These are phyloP conservation scores for Tachina grossa DNA, from an alignment of 2,888 invertebrate genomes.

Conservation along the genomic window DNA sequence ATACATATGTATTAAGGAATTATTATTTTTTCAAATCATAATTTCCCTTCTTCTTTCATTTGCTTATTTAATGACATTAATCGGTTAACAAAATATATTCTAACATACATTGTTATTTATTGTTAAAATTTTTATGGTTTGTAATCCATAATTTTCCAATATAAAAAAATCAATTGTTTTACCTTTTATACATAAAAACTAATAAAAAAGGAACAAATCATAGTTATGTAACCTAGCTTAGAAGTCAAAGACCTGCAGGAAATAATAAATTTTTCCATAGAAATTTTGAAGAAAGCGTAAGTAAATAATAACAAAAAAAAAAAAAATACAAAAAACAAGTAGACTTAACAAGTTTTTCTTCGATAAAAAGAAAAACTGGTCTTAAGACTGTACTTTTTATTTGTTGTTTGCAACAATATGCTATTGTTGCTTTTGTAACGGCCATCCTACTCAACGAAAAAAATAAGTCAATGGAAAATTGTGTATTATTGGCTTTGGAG, in stretches of 20 bases:
- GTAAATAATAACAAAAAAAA: too few relatives aligned
- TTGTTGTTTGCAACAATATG: neutral
- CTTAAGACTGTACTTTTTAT: constrained; percentile 64
- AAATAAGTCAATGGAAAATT: constrained; percentile 51
- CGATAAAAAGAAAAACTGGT: constrained; percentile 63
- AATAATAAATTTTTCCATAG: constrained; percentile 32
- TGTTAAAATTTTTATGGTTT: neutral
- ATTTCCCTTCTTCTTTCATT: constrained; percentile 43
- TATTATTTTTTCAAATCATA: neutral
- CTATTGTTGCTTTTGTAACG: constrained; percentile 38
- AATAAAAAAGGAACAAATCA: neutral
- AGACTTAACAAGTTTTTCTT: constrained; percentile 60
- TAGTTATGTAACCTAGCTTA: constrained; percentile 10
- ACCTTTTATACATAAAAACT: neutral
- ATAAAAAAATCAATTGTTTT: neutral
- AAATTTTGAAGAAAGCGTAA: constrained; percentile 37
- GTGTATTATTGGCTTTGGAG: constrained; percentile 48
- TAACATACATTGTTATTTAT: neutral
- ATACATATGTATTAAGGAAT: neutral
- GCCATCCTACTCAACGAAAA: constrained; percentile 61
- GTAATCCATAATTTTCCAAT: neutral
- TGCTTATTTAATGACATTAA: neutral
- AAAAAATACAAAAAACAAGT: constrained; percentile 24
- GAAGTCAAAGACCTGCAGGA: constrained; percentile 53
- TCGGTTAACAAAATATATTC: neutral